A percentile compares a stretch with the other conserved stretches of the same genome.
phyloP scores from a whole-genome alignment of 2,113 vertebrate genomes.

The Dicentrarchus labrax region DNA sequence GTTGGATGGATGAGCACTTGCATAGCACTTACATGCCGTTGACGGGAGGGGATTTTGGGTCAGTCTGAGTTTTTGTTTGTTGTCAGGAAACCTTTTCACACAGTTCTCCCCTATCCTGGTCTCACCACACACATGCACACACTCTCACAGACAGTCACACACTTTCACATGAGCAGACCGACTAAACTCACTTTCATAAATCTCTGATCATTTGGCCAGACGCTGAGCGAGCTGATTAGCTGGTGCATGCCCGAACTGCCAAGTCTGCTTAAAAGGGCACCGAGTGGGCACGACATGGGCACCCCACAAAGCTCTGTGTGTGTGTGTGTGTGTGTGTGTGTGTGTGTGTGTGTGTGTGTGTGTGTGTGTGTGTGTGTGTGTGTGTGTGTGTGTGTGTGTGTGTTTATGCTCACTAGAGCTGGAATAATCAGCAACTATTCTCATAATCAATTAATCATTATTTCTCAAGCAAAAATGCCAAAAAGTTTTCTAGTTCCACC shows the following conservation, averaged over 20 bases:
- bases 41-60: constrained; percentile 39
- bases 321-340: constrained; percentile 8
- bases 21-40: constrained; percentile 21
- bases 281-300: constrained; percentile 41
- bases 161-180: constrained; percentile 47
- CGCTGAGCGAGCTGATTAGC: constrained; percentile 73
- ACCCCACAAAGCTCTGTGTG: constrained; percentile 31
- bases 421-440: neutral
- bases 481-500: neutral
- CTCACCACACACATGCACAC: constrained; percentile 25
- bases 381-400: constrained; percentile 1
- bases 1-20: constrained; percentile 2
- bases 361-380: constrained; percentile 14
- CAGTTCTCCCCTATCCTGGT: constrained; percentile 24
- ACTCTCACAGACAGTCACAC: constrained; percentile 19
- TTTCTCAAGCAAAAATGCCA: neutral
- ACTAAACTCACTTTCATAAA: constrained; percentile 71
- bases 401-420: neutral
- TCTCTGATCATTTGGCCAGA: constrained; percentile 64
- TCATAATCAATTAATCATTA: neutral
- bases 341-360: constrained; percentile 13
- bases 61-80: constrained; percentile 60
- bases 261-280: constrained; percentile 64
- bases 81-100: constrained; percentile 58
- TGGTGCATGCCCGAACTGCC: constrained; percentile 59